A percentile compares a stretch with the other conserved stretches of the same genome.
Evolutionary conservation across 2,888 invertebrate genomes (phyloP).

Genomic region (Conomelus anceps): DNA sequence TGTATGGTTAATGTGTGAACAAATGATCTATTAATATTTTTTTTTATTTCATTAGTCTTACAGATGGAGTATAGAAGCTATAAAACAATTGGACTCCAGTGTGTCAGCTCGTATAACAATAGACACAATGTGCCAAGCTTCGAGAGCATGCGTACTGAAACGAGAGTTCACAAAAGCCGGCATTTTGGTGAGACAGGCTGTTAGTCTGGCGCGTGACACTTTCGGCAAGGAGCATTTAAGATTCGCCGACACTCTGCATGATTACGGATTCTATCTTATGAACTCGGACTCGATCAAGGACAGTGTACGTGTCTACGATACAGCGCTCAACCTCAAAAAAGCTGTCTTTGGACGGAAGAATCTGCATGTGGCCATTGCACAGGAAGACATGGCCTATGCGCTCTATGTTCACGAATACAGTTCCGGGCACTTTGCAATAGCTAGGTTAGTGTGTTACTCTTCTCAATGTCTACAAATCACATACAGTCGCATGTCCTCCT

Average conservation of each 20-base stretch:
- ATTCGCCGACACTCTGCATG: conserved; percentile 75
- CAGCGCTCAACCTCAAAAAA: conserved; percentile 65
- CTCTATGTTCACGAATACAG: conserved; percentile 89
- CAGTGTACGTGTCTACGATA: conserved; percentile 78
- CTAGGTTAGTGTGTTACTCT: conserved; percentile 48
- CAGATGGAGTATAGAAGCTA: conserved; percentile 70
- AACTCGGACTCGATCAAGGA: conserved; percentile 80
- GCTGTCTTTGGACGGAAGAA: conserved; percentile 75
- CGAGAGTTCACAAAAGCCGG: conserved; percentile 76
- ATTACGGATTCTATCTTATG: conserved; percentile 85
- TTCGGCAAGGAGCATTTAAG: conserved; percentile 69
- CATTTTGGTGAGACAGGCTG: conserved; percentile 73
- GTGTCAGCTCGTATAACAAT: conserved; percentile 63
- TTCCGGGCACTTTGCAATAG: conserved; percentile 75
- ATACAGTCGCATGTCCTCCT: no score
- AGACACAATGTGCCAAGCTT: conserved; percentile 77
- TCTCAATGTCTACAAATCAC: no score
- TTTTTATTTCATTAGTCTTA: conserved; percentile 46
- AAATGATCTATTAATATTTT: neutral
- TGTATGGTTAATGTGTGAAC: no score
- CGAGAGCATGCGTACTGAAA: conserved; percentile 85
- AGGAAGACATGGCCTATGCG: conserved; percentile 90
- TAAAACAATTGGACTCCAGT: conserved; percentile 56
- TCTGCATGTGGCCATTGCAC: conserved; percentile 80
- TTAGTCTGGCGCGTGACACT: conserved; percentile 57